These are phyloP conservation scores for Aldrovandia affinis DNA, from an alignment of 2,797 vertebrate genomes.

Conservation along the genomic window DNA sequence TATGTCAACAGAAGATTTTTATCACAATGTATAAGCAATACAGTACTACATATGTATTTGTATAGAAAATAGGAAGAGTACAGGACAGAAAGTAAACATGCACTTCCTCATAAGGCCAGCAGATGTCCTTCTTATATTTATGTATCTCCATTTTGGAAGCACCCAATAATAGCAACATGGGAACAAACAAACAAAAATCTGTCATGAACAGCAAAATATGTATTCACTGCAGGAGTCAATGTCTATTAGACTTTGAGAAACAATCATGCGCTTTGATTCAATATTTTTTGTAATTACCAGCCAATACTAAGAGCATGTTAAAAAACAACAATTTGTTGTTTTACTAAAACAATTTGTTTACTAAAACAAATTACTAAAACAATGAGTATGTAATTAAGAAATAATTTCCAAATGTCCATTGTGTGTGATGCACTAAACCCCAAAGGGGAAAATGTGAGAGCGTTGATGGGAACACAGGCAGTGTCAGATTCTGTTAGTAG, in stretches of 20 bases:
- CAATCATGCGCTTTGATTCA: not conserved
- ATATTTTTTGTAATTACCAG: not conserved
- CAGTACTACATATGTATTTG: too few relatives aligned
- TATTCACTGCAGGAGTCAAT: not conserved
- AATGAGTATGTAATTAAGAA: too few relatives aligned
- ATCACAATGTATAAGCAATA: not conserved
- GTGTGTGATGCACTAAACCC: not conserved
- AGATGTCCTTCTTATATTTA: conserved; percentile 12
- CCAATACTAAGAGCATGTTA: too few relatives aligned
- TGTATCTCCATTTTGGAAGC: not conserved
- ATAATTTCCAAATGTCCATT: not conserved
- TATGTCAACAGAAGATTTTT: not conserved
- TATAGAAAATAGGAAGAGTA: not conserved
- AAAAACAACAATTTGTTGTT: too few relatives aligned
- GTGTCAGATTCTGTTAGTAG: not conserved
- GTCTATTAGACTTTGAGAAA: not conserved
- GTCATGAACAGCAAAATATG: not conserved
- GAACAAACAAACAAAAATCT: too few relatives aligned
- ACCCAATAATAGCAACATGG: not conserved
- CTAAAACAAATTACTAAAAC: too few relatives aligned
- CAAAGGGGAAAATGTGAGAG: not conserved
- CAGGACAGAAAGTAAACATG: not conserved
- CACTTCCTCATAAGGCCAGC: not conserved
- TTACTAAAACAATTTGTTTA: too few relatives aligned
- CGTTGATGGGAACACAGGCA: not conserved